Percentiles rank a stretch among this genome's conserved stretches.
These are phyloP conservation scores for Acestrorhynchus altus DNA, from an alignment of 2,797 vertebrate genomes.

Conservation along the genomic window DNA sequence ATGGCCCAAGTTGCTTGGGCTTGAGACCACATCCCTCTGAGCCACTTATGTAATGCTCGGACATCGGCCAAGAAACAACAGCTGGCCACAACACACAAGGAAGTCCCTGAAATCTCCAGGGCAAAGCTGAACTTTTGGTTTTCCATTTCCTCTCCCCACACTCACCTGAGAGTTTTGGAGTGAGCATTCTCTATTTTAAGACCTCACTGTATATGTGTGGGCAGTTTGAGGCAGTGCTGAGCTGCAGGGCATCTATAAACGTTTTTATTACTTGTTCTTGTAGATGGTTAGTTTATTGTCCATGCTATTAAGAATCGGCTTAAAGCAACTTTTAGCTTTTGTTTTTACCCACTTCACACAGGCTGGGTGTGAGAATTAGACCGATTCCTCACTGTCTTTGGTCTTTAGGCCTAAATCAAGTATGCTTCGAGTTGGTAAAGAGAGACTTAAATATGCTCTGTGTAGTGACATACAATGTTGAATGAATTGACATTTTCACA, in stretches of 20 bases:
- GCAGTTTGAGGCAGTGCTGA: not conserved
- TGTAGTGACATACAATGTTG: conserved; percentile 30
- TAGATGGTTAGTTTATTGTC: not conserved
- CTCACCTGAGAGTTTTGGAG: conserved; percentile 8
- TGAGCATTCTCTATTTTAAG: not conserved
- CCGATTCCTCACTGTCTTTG: not conserved
- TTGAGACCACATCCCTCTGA: conserved; percentile 38
- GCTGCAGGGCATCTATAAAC: not conserved
- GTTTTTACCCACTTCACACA: not conserved
- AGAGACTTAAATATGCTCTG: conserved; percentile 7
- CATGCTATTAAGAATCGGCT: not conserved
- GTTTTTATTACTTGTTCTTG: not conserved
- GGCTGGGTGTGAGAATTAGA: not conserved
- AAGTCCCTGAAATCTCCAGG: conserved; percentile 27
- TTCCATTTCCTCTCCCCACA: not conserved
- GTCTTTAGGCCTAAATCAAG: conserved; percentile 15
- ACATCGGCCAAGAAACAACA: conserved; percentile 38
- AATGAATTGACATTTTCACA: conserved; percentile 49
- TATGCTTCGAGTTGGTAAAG: conserved; percentile 45
- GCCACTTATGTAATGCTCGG: conserved; percentile 42
- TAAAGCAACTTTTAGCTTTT: not conserved
- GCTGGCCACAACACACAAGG: conserved; percentile 30
- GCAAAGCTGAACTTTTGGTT: conserved; percentile 41
- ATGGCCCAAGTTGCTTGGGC: conserved; percentile 41
- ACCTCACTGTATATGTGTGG: not conserved